Evolutionary conservation across 2,113 vertebrate species (phyloP), one percentile per base, ranked within the genome.

Genomic region (Mustela lutreola): DNA sequence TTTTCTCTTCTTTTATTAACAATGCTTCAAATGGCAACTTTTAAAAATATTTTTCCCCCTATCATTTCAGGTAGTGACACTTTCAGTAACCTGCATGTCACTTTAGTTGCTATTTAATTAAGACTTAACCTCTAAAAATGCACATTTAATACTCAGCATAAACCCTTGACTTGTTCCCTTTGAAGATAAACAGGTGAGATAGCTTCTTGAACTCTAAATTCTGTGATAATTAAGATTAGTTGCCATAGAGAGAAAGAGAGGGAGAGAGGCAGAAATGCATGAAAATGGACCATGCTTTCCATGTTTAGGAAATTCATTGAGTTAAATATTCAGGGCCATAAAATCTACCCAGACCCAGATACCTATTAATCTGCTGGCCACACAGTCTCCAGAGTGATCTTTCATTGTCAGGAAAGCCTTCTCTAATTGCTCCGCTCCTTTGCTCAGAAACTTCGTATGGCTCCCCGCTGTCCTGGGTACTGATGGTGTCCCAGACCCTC

Each of bases 191-290:
- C 91, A 97, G 93, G 89, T n/a, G 63, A 89, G 76, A 62, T 93
- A 71, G 7, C 65, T 96, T 89, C 60, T n/a, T 5, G 73, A 76
- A 75, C 86, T 83, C 73, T 12, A 81, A 7, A 39, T 89, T 95
- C 82, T 65, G 94, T 76, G 83, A 87, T 96, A 93, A 93, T 79
- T 48, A 94, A 85, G 93, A 91, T 97, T 93, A 97, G 97, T 98
- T 97, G 97, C 96, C 95, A 98, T 89, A 97, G 98, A 97, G 96
- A 97, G 76, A 75, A 97, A 97, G 97, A 97, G 76, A 75, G 31
- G 33, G 73, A 63, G n/a, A 63, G 70, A 84, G 83, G 76, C 22
- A 91, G 65, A 87, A 76, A 48, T 21, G 45, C 96, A 95, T 97
- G 97, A 97, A 97, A 93, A 97, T 98, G 95, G 75, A 96, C 90